Base-by-base conservation (phyloP, 2,888 invertebrate species). In the Conistra vaccinii region DNA sequence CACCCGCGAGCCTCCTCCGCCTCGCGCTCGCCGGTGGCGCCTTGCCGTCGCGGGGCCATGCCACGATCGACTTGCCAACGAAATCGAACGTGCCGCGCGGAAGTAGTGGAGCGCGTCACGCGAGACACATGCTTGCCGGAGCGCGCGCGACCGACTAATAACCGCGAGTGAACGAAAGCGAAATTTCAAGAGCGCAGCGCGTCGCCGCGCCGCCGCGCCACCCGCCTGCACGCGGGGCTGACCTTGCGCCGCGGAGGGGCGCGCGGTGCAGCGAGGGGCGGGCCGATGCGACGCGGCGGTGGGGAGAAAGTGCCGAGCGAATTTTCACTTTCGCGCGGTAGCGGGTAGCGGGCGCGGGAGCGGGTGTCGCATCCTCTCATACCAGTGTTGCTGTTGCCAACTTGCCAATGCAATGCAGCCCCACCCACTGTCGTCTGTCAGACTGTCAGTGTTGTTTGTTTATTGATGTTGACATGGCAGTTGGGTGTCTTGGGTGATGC, bases 171-270 rank as follows among this genome's bases (percentile, higher is more conserved):
- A 96, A 97, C 97, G 97, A 97, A 97, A 97, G 97, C 97, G 97
- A 97, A 97, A 97, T 97, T 97, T 97, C 97, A 97, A 97, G 97
- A 97, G 96, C 97, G 96, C 96, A 96, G 96, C 96, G 94, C 94
- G 94, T 93, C 94, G 93, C 93, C 92, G 92, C 93, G 89, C 88
- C 89, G 89, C 95, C 94, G 93, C 91, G 90, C 90, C 91, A 88
- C 96, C 94, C 93, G 93, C 92, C 91, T 92, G 92, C 92, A 91
- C 87, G 92, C 93, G 92, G 93, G 93, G 93, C 94, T 94, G 94
- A 93, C 93, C 93, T 93, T 92, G 93, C 92, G 93, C 89, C 89
- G 91, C 88, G 91, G 90, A 91, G 91, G 77, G 88, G 84, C 88
- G 84, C 83, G 89, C 89, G 93, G 87, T 87, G 89, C 89, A 87